These are phyloP conservation scores for Cyprinodon brontotheroides DNA, from an alignment of 2,113 vertebrate genomes.

Conservation along the genomic window DNA sequence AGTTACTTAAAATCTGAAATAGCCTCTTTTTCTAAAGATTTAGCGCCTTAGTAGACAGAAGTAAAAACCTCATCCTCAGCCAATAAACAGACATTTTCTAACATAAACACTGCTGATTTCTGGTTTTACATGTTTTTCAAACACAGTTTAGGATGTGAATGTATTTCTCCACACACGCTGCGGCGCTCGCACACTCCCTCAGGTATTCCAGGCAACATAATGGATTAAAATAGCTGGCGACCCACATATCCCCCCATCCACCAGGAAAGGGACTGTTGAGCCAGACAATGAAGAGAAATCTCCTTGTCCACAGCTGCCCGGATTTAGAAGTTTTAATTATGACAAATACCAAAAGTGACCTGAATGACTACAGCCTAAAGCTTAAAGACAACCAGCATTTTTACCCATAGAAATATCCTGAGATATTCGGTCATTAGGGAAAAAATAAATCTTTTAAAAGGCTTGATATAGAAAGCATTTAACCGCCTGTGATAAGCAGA, in stretches of 20 bases:
- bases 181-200: constrained; percentile 70
- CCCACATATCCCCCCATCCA: constrained; percentile 73
- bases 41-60: background rate
- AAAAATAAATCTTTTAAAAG: background rate
- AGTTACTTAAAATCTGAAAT: background rate
- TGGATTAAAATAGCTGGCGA: constrained; percentile 81
- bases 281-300: constrained; percentile 48
- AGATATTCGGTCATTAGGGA: background rate
- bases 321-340: constrained; percentile 14
- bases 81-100: background rate
- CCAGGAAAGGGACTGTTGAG: constrained; percentile 40
- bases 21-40: background rate
- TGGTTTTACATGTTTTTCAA: background rate
- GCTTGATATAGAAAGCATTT: background rate
- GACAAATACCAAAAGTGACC: constrained; percentile 5
- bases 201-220: constrained; percentile 75
- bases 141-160: background rate
- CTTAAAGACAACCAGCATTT: background rate
- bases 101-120: background rate
- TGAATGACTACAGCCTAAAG: background rate
- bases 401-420: background rate
- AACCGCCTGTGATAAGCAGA: background rate
- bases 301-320: constrained; percentile 24
- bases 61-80: background rate
- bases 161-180: constrained; percentile 37